Evolutionary conservation across 2,113 vertebrate genomes (phyloP).

Genomic region (Lepus europaeus): DNA sequence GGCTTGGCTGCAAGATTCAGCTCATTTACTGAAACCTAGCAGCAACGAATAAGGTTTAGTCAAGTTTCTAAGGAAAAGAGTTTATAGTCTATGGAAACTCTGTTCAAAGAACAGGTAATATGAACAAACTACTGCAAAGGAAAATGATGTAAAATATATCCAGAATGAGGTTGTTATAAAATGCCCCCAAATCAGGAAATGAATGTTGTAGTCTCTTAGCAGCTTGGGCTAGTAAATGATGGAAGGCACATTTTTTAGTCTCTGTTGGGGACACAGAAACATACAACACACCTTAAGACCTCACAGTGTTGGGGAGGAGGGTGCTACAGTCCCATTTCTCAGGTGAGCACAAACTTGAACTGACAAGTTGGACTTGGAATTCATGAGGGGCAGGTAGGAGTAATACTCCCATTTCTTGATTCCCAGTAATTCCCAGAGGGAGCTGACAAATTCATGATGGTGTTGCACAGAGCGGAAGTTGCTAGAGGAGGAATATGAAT

Average conservation of each 20-base stretch:
- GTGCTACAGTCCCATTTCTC: not conserved
- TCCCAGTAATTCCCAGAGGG: not conserved
- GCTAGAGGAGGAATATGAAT: not conserved
- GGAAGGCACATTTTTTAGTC: not conserved
- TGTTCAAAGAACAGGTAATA: constrained; percentile 48
- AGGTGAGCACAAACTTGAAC: not conserved
- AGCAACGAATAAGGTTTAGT: constrained; percentile 15
- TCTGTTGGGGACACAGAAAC: not conserved
- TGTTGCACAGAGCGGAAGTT: not conserved
- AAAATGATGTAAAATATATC: not conserved
- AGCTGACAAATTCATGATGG: not conserved
- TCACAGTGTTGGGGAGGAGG: not conserved
- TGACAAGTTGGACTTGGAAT: not conserved
- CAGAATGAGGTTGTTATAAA: constrained; percentile 33
- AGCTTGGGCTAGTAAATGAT: not conserved
- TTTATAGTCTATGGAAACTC: not conserved
- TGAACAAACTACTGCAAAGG: constrained; percentile 32
- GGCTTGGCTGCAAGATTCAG: constrained; percentile 70
- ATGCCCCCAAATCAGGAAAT: constrained; percentile 8
- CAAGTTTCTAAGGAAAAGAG: constrained; percentile 34
- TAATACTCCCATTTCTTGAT: not conserved
- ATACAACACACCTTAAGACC: not conserved
- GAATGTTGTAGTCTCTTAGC: not conserved
- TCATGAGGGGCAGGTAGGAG: not conserved
- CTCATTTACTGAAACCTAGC: constrained; percentile 65